phyloP scores from a whole-genome alignment of 1,140 invertebrate species.

The Ephestia elutella region DNA sequence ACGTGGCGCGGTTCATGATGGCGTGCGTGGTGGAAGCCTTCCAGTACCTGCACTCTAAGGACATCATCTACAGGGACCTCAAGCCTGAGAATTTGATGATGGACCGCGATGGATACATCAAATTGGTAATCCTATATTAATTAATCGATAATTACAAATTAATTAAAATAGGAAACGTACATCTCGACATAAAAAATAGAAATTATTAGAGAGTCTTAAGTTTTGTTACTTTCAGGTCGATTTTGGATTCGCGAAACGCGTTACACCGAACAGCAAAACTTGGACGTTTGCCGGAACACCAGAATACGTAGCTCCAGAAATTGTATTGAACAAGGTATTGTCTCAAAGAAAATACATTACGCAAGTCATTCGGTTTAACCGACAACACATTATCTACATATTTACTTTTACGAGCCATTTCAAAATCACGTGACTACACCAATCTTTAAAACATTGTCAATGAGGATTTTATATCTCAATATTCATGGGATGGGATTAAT shows the following conservation, averaged over 20 bases:
- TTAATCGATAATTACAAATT: constrained; percentile 3
- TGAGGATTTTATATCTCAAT: background rate
- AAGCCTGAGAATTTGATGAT: constrained; percentile 97
- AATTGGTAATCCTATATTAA: constrained; percentile 81
- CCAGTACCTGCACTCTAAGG: constrained; percentile 89
- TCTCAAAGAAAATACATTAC: too few relatives aligned
- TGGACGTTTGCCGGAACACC: constrained; percentile 99
- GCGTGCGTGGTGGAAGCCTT: constrained; percentile 95
- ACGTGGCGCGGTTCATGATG: constrained; percentile 89
- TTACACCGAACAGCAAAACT: constrained; percentile 86
- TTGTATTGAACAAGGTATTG: constrained; percentile 89
- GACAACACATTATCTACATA: too few relatives aligned
- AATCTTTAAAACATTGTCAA: too few relatives aligned
- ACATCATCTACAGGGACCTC: constrained; percentile 94
- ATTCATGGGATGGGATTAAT: background rate
- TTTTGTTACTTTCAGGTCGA: constrained; percentile 82
- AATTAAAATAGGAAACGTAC: constrained; percentile 11
- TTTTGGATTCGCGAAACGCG: constrained; percentile 97
- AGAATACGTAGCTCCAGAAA: constrained; percentile 94
- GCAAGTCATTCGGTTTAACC: too few relatives aligned
- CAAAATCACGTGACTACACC: too few relatives aligned
- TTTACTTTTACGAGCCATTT: too few relatives aligned
- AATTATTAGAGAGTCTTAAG: too few relatives aligned
- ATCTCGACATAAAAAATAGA: too few relatives aligned
- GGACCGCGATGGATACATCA: constrained; percentile 90